Evolutionary conservation across 2,797 vertebrate species (phyloP).

Genomic region (Loriculus beryllinus): DNA sequence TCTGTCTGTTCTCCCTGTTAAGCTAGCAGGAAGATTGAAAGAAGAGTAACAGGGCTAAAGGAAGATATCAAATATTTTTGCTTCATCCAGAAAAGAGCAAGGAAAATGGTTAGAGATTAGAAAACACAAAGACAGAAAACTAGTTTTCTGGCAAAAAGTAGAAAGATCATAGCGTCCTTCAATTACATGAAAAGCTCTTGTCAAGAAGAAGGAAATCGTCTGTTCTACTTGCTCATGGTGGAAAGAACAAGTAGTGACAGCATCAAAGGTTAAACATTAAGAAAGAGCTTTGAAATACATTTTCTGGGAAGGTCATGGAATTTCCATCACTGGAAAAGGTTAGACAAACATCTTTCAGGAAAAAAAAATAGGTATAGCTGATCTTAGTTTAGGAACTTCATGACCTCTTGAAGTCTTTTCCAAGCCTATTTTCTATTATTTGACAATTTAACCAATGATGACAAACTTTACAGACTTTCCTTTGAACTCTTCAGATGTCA

Average conservation of each 20-base stretch:
- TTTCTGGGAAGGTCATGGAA: slow-evolving; percentile 26
- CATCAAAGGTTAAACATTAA: slow-evolving; percentile 30
- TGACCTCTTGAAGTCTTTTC: slow-evolving; percentile 6
- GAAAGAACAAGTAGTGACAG: slow-evolving; percentile 46
- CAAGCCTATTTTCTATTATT: background rate
- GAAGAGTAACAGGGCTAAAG: background rate
- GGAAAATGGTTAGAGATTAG: slow-evolving; percentile 12
- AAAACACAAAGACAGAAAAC: slow-evolving; percentile 33
- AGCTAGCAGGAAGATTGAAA: background rate
- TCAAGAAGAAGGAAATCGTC: slow-evolving; percentile 37
- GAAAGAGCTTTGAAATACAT: slow-evolving; percentile 10
- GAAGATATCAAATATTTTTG: background rate
- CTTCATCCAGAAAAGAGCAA: slow-evolving; percentile 14
- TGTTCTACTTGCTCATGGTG: slow-evolving; percentile 30
- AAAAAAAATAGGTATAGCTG: background rate
- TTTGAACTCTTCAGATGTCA: slow-evolving; percentile 11
- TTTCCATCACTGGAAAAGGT: slow-evolving; percentile 22
- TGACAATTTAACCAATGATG: slow-evolving; percentile 25
- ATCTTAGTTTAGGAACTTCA: background rate
- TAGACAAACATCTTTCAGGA: slow-evolving; percentile 23
- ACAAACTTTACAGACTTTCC: slow-evolving; percentile 1
- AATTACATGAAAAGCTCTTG: slow-evolving; percentile 36
- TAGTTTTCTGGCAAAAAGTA: background rate
- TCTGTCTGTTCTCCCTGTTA: background rate
- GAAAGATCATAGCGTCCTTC: slow-evolving; percentile 29